phyloP scores from a whole-genome alignment of 1,140 invertebrate species.

The Trissolcus basalis region DNA sequence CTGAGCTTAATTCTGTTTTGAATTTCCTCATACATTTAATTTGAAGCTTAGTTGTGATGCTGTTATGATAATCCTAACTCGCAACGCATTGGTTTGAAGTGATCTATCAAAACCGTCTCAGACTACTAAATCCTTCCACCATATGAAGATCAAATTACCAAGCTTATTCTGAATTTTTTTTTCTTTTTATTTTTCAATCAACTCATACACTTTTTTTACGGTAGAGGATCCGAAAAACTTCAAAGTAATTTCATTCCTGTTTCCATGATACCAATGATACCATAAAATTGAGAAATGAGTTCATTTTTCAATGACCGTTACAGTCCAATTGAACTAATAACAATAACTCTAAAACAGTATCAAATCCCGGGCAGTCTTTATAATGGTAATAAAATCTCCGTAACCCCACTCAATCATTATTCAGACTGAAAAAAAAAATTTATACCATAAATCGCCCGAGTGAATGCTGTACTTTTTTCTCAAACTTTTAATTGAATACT shows the following conservation, averaged over 20 bases:
- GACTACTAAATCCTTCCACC: too few relatives aligned
- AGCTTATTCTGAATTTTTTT: background rate
- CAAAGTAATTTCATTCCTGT: slow-evolving; percentile 11
- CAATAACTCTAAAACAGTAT: slow-evolving; percentile 14
- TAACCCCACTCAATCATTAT: background rate
- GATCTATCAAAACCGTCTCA: too few relatives aligned
- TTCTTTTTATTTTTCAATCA: background rate
- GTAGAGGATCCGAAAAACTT: background rate
- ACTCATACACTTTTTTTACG: background rate
- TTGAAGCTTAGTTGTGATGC: slow-evolving; percentile 35
- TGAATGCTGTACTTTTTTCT: too few relatives aligned
- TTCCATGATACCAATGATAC: slow-evolving; percentile 14
- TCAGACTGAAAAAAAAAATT: background rate
- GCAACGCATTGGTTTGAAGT: slow-evolving; percentile 7
- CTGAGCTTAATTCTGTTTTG: slow-evolving; percentile 39
- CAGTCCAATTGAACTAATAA: slow-evolving; percentile 19
- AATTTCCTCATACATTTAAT: slow-evolving; percentile 54
- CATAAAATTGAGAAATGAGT: slow-evolving; percentile 14
- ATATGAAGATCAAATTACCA: too few relatives aligned
- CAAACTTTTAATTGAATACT: too few relatives aligned
- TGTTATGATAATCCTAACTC: slow-evolving; percentile 44
- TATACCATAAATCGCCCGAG: background rate
- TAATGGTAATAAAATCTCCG: background rate
- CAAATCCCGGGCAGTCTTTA: background rate
- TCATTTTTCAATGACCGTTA: slow-evolving; percentile 20